These are phyloP conservation scores for Patiria miniata DNA, from an alignment of 35 echinoderm and acorn worm genomes.

Conservation along the genomic window DNA sequence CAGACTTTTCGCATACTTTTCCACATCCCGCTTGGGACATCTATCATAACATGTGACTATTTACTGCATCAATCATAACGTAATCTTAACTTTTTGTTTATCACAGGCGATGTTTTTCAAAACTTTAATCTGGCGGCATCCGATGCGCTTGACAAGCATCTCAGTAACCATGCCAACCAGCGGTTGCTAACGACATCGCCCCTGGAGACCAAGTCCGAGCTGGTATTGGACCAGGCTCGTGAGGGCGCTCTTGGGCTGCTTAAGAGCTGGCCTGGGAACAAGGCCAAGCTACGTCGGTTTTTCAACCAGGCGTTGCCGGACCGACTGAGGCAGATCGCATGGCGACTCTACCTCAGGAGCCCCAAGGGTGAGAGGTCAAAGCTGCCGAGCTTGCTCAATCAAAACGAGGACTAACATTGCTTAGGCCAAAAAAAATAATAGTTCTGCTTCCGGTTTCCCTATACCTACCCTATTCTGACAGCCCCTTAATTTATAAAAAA, in stretches of 20 bases:
- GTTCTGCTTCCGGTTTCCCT: too few species aligned
- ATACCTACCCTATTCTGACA: too few species aligned
- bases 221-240: slow-evolving; percentile 54
- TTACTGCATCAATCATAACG: neutral
- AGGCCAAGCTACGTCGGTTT: slow-evolving; percentile 74
- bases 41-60: too few species aligned
- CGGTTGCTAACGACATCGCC: slow-evolving; percentile 44
- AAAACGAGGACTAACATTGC: too few species aligned
- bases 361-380: slow-evolving; percentile 60
- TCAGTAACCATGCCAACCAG: slow-evolving; percentile 40
- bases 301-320: slow-evolving; percentile 70
- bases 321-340: slow-evolving; percentile 55
- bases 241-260: slow-evolving; percentile 63
- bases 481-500: too few species aligned
- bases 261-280: slow-evolving; percentile 83
- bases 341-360: slow-evolving; percentile 76
- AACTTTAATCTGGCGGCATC: slow-evolving; percentile 32
- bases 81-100: slow-evolving; percentile 18
- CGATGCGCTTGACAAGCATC: slow-evolving; percentile 38
- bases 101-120: slow-evolving; percentile 56
- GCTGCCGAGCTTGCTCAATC: too few species aligned
- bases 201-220: slow-evolving; percentile 55
- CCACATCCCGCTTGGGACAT: too few species aligned
- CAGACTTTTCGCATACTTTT: too few species aligned
- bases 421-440: too few species aligned